These are phyloP conservation scores for Epinotia demarniana DNA, from an alignment of 2,888 invertebrate species.

Conservation along the genomic window DNA sequence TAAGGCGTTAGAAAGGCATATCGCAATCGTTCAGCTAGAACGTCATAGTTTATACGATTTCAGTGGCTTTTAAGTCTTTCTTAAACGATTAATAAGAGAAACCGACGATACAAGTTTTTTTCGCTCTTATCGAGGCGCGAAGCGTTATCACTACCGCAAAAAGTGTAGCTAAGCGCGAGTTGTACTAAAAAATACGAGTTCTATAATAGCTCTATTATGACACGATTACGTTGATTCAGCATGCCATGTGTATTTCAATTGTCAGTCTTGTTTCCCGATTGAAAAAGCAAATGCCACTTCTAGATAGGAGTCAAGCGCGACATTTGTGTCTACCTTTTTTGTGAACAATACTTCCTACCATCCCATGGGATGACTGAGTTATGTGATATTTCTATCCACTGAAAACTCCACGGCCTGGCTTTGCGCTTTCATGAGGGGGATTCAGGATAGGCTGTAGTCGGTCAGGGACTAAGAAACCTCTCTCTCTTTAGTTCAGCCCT, in stretches of 20 bases:
- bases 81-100: constrained; percentile 6
- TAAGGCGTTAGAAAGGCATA: constrained; percentile 32
- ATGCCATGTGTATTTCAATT: background rate
- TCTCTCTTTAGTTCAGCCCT: too few species aligned
- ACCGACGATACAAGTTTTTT: constrained; percentile 16
- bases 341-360: too few species aligned
- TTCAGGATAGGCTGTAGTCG: too few species aligned
- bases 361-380: too few species aligned
- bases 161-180: constrained; percentile 4
- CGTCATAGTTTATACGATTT: background rate
- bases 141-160: constrained; percentile 5
- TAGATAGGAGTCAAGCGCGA: too few species aligned
- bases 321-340: too few species aligned
- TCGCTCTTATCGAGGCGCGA: background rate
- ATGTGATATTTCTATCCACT: too few species aligned
- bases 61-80: constrained; percentile 16
- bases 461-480: too few species aligned
- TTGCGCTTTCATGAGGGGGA: too few species aligned
- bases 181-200: background rate
- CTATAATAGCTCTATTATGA: constrained; percentile 10
- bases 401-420: too few species aligned
- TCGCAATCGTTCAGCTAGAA: background rate
- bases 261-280: background rate
- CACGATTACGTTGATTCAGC: constrained; percentile 3
- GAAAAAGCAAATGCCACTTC: too few species aligned